Evolutionary conservation across 2,888 invertebrate species (phyloP).

Genomic region (Trichopria drosophilae): DNA sequence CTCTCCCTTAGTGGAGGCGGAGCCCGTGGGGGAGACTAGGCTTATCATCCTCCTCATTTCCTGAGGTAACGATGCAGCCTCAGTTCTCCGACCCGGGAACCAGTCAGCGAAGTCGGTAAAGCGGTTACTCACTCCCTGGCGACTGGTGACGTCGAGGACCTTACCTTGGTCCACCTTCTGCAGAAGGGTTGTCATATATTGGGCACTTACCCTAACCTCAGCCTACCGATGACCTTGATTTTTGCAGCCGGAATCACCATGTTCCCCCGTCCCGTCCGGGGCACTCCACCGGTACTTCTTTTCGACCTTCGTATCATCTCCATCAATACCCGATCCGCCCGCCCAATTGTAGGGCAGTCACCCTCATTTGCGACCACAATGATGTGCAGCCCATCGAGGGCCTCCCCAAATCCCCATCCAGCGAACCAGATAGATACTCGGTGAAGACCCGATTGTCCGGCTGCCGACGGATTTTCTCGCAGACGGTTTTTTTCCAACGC

Average conservation of each 20-base stretch:
- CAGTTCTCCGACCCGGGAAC: no score
- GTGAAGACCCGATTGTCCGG: no score
- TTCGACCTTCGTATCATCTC: constrained; percentile 28
- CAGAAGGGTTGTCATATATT: constrained; percentile 11
- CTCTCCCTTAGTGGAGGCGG: no score
- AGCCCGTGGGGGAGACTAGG: no score
- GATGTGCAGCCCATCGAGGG: constrained; percentile 1
- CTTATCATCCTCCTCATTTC: no score
- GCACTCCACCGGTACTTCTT: constrained; percentile 26
- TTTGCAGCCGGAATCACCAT: constrained; percentile 32
- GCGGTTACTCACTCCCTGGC: constrained; percentile 29
- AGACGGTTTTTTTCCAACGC: no score
- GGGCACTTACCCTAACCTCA: constrained; percentile 11
- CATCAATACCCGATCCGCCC: no score
- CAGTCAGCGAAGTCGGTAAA: constrained; percentile 52
- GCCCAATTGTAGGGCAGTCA: no score
- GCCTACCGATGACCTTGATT: constrained; percentile 1
- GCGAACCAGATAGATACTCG: constrained; percentile 24
- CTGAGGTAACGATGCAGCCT: no score
- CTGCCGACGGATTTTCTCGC: no score
- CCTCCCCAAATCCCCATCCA: constrained; percentile 11
- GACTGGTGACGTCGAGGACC: constrained; percentile 31
- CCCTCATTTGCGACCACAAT: no score
- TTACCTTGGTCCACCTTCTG: constrained; percentile 43
- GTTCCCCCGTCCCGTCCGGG: constrained; percentile 12